phyloP scores from a whole-genome alignment of 2,888 invertebrate species.

The Dasypolia templi region DNA sequence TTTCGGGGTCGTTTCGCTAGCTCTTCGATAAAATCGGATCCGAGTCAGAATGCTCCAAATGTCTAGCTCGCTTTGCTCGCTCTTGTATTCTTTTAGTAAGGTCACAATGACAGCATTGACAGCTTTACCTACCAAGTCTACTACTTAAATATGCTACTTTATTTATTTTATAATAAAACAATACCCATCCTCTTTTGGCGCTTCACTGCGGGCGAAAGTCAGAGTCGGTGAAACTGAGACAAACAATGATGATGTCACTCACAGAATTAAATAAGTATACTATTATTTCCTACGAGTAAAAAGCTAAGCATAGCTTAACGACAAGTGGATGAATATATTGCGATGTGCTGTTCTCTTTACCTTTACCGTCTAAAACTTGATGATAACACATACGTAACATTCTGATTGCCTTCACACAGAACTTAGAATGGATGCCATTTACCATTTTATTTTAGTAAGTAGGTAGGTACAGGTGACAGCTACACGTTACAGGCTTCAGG shows the following conservation, averaged over 20 bases:
- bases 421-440: neutral
- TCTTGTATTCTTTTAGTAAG: too few relatives aligned
- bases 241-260: constrained; percentile 16
- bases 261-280: neutral
- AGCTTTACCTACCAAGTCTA: too few relatives aligned
- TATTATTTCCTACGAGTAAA: constrained; percentile 9
- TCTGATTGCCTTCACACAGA: neutral
- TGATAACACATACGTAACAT: constrained; percentile 1
- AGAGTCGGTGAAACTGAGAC: constrained; percentile 8
- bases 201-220: too few relatives aligned
- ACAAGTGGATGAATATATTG: neutral
- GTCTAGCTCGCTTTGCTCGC: too few relatives aligned
- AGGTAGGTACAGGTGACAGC: neutral
- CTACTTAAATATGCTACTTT: too few relatives aligned
- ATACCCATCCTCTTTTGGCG: too few relatives aligned
- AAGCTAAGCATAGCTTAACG: neutral
- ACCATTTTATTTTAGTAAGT: neutral
- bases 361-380: constrained; percentile 2
- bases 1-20: too few relatives aligned
- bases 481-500: neutral
- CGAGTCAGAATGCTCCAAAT: too few relatives aligned
- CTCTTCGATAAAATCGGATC: too few relatives aligned
- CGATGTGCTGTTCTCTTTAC: constrained; percentile 14
- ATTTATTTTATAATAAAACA: too few relatives aligned
- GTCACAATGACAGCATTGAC: too few relatives aligned